A percentile compares a stretch with the other conserved stretches of the same genome.
phyloP scores from a whole-genome alignment of 2,113 vertebrate species.

The Toxotes jaculatrix region DNA sequence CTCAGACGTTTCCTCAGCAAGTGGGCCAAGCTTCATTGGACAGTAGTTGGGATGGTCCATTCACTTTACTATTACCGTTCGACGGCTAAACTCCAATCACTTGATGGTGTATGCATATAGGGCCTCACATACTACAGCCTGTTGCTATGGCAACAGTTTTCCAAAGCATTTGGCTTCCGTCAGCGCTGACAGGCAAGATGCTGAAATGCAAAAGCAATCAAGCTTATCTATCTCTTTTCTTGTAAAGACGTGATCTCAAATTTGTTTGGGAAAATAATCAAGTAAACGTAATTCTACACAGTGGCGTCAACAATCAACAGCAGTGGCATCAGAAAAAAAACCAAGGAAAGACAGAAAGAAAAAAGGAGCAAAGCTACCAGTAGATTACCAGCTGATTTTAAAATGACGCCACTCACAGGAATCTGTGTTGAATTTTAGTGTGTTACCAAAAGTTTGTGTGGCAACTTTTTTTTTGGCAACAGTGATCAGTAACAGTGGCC shows the following conservation, averaged over 20 bases:
- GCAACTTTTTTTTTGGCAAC: slow-evolving; percentile 58
- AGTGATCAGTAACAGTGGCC: slow-evolving; percentile 39
- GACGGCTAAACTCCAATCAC: slow-evolving; percentile 45
- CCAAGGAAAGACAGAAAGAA: not conserved
- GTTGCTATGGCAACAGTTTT: slow-evolving; percentile 79
- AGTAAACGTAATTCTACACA: slow-evolving; percentile 38
- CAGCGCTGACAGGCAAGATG: slow-evolving; percentile 54
- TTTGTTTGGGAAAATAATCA: slow-evolving; percentile 60
- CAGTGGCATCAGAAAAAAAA: not conserved
- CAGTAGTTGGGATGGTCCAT: slow-evolving; percentile 4
- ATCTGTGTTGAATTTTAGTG: slow-evolving; percentile 25
- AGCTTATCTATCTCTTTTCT: slow-evolving; percentile 55
- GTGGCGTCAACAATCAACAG: slow-evolving; percentile 39
- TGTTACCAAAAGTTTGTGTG: slow-evolving; percentile 29
- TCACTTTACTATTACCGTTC: slow-evolving; percentile 23
- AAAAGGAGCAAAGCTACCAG: slow-evolving; percentile 1
- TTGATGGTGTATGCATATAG: slow-evolving; percentile 50
- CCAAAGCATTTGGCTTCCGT: slow-evolving; percentile 36
- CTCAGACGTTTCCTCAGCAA: slow-evolving; percentile 13
- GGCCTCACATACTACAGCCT: slow-evolving; percentile 46
- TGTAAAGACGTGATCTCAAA: slow-evolving; percentile 44
- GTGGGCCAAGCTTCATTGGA: slow-evolving; percentile 18
- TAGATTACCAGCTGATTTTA: slow-evolving; percentile 13
- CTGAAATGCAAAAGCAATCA: slow-evolving; percentile 70
- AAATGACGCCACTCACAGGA: not conserved